Evolutionary conservation across 1,140 invertebrate genomes (phyloP), one percentile per base, ranked within the genome.

Genomic region (Argopecten irradians): DNA sequence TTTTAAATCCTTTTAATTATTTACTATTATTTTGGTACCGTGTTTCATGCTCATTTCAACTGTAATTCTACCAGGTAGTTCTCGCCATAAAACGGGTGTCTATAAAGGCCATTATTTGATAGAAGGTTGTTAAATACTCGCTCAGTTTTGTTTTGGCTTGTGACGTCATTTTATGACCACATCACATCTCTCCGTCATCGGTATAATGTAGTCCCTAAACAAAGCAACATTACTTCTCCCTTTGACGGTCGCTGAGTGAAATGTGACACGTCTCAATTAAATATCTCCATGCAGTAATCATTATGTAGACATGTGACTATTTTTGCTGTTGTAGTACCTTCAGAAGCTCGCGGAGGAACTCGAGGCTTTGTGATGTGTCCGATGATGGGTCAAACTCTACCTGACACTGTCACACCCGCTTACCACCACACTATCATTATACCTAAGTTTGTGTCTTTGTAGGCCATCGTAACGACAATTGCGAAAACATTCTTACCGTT

Each of bases 301-400:
- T 71, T 71, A 71, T 71, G 55, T 71, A 71, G 55, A 71, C 55
- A 71, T 71, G 55, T 71, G 55, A 71, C 55, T 71, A n/a, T 71
- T 8, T 71, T 71, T 71, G 55, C 55, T 71, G 55, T 28, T 28
- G 55, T 71, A 28, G n/a, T 28, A 2, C 22, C 55, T 28, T 71
- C 55, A 71, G 55, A 28, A 71, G 55, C 55, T 71, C 55, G 55
- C 55, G 55, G 55, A 71, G 55, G 55, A 5, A 71, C 55, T 71
- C 55, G 22, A n/a, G 7, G 19, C 55, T 71, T 71, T 71, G 55
- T 71, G 28, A 71, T 71, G n/a, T 71, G 55, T 71, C 55, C 55
- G 28, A 22, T 71, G 55, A 71, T 71, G 55, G 55, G 55, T 71
- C 55, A 71, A 71, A 71, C 55, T 71, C 55, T n/a, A 71, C 55